A percentile compares a stretch with the other conserved stretches of the same genome.
Evolutionary conservation across 2,113 vertebrate genomes (phyloP).

Genomic region (Siniperca chuatsi): DNA sequence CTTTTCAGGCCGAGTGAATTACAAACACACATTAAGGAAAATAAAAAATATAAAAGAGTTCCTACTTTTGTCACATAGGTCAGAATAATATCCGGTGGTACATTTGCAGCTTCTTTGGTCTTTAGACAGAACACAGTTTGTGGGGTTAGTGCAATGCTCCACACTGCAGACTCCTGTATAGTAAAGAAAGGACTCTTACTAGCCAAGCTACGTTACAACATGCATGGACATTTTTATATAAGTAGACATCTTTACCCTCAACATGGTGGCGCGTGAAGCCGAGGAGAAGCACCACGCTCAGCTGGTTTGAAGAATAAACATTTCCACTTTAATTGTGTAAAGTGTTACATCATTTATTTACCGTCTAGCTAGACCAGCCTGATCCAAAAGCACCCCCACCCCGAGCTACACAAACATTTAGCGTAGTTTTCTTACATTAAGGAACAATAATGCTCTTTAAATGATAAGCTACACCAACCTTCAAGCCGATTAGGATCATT

Average conservation of each 20-base stretch:
- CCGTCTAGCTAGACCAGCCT: neutral
- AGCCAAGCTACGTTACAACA: neutral
- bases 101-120: slow-evolving; percentile 79
- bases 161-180: slow-evolving; percentile 76
- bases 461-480: slow-evolving; percentile 50
- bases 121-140: slow-evolving; percentile 60
- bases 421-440: neutral
- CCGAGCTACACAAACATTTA: neutral
- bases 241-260: slow-evolving; percentile 57
- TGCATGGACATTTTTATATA: fast-evolving
- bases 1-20: neutral
- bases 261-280: slow-evolving; percentile 23
- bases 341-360: neutral
- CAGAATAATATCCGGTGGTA: slow-evolving; percentile 70
- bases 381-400: neutral
- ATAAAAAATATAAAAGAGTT: neutral
- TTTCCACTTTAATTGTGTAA: neutral
- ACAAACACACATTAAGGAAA: neutral
- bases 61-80: slow-evolving; percentile 80
- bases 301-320: slow-evolving; percentile 48
- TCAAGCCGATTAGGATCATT: slow-evolving; percentile 36
- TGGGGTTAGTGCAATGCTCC: slow-evolving; percentile 62
- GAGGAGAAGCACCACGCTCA: slow-evolving; percentile 50
- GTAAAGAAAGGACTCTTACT: fast-evolving
- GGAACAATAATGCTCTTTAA: too few species aligned